phyloP scores from a whole-genome alignment of 2,113 vertebrate species.

The Microtus richardsoni region DNA sequence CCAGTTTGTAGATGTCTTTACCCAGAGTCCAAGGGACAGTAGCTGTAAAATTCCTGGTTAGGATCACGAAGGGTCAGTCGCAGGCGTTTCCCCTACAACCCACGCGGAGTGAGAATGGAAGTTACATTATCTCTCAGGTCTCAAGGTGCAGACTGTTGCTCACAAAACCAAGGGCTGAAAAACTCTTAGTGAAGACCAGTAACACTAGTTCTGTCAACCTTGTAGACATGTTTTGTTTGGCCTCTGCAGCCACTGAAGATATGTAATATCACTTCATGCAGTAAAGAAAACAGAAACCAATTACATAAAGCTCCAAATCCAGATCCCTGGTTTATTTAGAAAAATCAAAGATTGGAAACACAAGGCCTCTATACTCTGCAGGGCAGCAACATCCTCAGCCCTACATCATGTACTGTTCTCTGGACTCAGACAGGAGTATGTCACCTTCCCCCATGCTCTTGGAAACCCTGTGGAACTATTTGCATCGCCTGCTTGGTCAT shows the following conservation, averaged over 20 bases:
- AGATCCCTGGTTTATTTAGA: neutral
- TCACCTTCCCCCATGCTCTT: neutral
- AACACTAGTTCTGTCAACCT: neutral
- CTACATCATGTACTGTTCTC: neutral
- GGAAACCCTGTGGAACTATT: neutral
- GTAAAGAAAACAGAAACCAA: neutral
- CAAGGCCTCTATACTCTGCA: rapidly evolving
- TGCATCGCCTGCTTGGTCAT: neutral
- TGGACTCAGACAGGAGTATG: neutral
- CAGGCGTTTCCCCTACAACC: neutral
- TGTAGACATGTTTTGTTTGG: constrained; percentile 65
- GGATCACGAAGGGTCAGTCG: neutral
- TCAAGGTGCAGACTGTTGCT: neutral
- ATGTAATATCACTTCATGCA: constrained; percentile 58
- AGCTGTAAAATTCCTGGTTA: neutral
- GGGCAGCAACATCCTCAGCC: too few species aligned
- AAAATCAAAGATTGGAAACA: neutral
- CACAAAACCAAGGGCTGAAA: neutral
- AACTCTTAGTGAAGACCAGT: neutral
- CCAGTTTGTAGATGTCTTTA: neutral
- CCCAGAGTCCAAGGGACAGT: neutral
- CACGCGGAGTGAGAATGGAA: neutral
- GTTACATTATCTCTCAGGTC: neutral
- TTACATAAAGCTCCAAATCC: neutral
- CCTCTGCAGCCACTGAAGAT: constrained; percentile 22